Conservation (phyloP, 2,888 invertebrate species). For the Aphidoletes aphidimyza region DNA sequence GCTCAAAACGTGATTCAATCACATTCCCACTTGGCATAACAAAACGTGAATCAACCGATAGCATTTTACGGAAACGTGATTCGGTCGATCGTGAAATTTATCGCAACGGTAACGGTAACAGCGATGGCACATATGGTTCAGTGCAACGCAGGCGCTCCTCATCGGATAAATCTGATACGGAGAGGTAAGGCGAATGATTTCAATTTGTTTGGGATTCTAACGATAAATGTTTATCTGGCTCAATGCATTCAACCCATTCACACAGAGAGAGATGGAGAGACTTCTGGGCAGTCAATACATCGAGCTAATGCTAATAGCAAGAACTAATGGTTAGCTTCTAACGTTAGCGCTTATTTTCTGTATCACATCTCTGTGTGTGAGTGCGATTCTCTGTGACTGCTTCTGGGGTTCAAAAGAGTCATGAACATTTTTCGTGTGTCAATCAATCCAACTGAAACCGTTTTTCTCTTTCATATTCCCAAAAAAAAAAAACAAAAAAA, state of each 20-base stretch:
- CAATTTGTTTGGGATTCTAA: neutral
- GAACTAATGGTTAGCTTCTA: no score
- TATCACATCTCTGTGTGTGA: no score
- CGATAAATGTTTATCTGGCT: no score
- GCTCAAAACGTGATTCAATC: slow-evolving; percentile 56
- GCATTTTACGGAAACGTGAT: slow-evolving; percentile 29
- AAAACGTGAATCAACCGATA: neutral
- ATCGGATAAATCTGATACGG: neutral
- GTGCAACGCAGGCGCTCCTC: slow-evolving; percentile 54
- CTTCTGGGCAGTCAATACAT: no score
- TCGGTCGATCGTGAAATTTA: slow-evolving; percentile 9
- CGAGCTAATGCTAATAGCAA: no score
- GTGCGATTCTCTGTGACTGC: no score
- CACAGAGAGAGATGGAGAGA: no score
- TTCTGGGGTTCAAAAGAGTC: neutral
- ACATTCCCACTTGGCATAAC: slow-evolving; percentile 9
- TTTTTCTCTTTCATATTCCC: neutral
- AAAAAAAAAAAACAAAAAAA: no score
- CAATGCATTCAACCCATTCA: no score
- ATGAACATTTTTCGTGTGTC: neutral
- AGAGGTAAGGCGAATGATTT: neutral
- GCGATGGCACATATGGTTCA: neutral
- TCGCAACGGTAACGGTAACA: neutral
- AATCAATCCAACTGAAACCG: neutral
- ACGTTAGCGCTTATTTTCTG: no score